These are phyloP conservation scores for Planococcus citri DNA, from an alignment of 1,140 invertebrate genomes.

Conservation along the genomic window DNA sequence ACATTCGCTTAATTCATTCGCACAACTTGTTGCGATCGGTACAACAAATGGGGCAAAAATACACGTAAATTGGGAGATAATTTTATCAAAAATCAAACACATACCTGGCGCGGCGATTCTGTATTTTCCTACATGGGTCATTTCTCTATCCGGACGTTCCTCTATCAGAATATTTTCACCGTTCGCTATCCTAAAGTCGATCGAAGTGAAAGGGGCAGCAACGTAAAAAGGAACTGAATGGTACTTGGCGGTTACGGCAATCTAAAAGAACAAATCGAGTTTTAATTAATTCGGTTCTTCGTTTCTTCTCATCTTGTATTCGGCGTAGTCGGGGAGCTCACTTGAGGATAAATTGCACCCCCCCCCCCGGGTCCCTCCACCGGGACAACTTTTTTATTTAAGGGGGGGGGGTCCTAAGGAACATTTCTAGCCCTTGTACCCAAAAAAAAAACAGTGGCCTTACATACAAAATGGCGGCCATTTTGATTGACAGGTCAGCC, in stretches of 20 bases:
- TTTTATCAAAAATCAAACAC: neutral
- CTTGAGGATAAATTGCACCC: too few species aligned
- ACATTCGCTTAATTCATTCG: constrained; percentile 22
- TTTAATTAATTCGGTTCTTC: too few species aligned
- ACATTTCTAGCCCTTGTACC: too few species aligned
- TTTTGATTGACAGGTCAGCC: too few species aligned
- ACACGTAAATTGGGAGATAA: constrained; percentile 17
- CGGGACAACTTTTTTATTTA: too few species aligned
- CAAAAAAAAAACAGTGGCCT: too few species aligned
- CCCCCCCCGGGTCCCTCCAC: too few species aligned
- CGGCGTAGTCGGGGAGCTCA: too few species aligned
- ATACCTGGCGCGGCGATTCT: constrained; percentile 70
- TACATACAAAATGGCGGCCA: too few species aligned
- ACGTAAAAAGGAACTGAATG: constrained; percentile 92
- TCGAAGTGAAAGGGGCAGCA: constrained; percentile 82
- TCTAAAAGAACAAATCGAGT: too few species aligned
- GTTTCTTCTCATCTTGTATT: neutral
- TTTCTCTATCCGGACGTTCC: constrained; percentile 76
- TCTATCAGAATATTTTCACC: constrained; percentile 88
- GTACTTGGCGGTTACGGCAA: constrained; percentile 82
- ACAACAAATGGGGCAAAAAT: constrained; percentile 24
- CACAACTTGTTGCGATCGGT: too few species aligned
- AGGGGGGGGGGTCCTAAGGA: too few species aligned
- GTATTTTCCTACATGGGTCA: constrained; percentile 73
- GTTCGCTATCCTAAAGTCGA: constrained; percentile 64